Conservation (phyloP, 2,888 invertebrate species). For the Cerastoderma edule region DNA sequence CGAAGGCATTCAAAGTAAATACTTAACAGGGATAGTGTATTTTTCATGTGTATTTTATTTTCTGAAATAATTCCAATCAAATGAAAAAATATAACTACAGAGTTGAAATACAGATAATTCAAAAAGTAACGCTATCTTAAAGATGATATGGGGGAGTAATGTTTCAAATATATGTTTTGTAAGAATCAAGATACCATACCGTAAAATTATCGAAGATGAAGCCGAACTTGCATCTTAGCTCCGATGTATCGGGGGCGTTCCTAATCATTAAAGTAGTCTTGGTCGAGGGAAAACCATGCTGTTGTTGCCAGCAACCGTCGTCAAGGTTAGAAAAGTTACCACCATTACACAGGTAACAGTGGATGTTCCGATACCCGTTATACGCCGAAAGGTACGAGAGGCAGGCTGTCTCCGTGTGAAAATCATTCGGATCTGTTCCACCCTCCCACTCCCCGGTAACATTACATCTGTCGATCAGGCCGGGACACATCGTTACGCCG, state of each 20-base stretch:
- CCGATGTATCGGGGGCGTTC: background rate
- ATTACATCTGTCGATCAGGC: conserved; percentile 38
- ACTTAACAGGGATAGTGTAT: too few relatives aligned
- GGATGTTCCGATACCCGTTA: conserved; percentile 41
- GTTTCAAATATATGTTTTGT: background rate
- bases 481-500: background rate
- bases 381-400: conserved; percentile 38
- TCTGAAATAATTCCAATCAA: background rate
- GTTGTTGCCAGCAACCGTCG: background rate
- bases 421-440: background rate
- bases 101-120: background rate
- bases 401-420: conserved; percentile 35
- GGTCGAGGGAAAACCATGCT: background rate
- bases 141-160: too few relatives aligned
- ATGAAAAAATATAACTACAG: background rate
- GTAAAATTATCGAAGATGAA: conserved; percentile 10
- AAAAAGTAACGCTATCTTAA: too few relatives aligned
- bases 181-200: background rate
- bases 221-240: background rate
- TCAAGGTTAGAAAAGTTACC: background rate
- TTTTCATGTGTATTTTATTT: too few relatives aligned
- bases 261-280: background rate
- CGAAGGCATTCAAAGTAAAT: too few relatives aligned
- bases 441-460: conserved; percentile 41
- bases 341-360: conserved; percentile 48